Evolutionary conservation across 2,888 invertebrate species (phyloP), one percentile per base, ranked within the genome.

Genomic region (Diploptera punctata): DNA sequence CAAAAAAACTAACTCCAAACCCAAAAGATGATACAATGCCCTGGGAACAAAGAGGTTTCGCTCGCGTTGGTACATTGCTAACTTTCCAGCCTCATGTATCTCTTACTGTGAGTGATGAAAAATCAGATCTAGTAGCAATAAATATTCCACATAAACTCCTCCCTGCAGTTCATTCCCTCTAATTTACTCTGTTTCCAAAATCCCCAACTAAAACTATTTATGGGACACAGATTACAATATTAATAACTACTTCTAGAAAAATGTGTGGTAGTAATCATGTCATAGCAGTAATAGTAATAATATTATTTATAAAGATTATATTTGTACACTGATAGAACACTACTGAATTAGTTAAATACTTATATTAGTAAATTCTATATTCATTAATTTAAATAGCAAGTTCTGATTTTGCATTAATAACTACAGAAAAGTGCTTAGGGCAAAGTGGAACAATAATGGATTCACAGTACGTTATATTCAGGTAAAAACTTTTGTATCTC

Each of bases 21-120:
- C 68, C 68, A 57, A 62, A 65, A 19, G 24, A n/a, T 21, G 67
- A 73, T 52, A 61, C 69, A 75, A 75, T 76, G 75, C 76, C 76
- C 76, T 76, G 75, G 75, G 76, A 76, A 76, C 76, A 75, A 74
- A 75, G 75, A 73, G 72, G 76, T 72, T 68, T 67, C 52, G 71
- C 65, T 65, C 62, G 43, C 65, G 60, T 60, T 31, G 21, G 47
- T 47, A 57, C 75, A 74, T 71, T 76, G 76, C 75, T 76, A 78
- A 83, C 84, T 84, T 84, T 84, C 83, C 85, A 85, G 84, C 84
- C 84, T 84, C 83, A 84, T 84, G 83, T 78, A 69, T 65, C 62
- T 49, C 38, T 29, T 57, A 26, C 62, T 52, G 60, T 69, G 44
- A 61, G 38, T 57, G 68, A 69, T 67, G 67, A 67, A 68, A 67